phyloP scores from a whole-genome alignment of 2,888 invertebrate genomes.

The Eudemis profundana region DNA sequence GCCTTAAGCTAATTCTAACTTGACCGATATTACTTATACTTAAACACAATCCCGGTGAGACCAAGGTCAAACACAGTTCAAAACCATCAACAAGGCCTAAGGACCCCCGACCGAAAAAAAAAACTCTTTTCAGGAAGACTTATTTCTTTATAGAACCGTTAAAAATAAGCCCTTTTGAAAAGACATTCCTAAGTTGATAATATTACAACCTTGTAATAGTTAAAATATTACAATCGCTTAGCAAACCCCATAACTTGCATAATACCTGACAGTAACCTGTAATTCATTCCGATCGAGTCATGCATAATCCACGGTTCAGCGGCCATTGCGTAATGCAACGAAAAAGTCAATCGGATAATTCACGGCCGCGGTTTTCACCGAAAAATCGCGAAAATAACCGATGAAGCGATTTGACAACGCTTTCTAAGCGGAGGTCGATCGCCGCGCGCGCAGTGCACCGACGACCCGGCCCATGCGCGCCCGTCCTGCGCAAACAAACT shows the following conservation, averaged over 20 bases:
- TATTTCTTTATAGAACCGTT: too few relatives aligned
- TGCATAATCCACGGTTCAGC: conserved; percentile 40
- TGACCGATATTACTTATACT: too few relatives aligned
- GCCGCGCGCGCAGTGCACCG: conserved; percentile 61
- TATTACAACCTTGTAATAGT: background rate
- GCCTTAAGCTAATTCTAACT: background rate
- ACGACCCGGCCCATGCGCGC: conserved; percentile 61
- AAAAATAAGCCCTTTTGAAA: too few relatives aligned
- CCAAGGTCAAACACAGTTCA: too few relatives aligned
- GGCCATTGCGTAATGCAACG: conserved; percentile 64
- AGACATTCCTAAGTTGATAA: too few relatives aligned
- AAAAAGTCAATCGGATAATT: conserved; percentile 64
- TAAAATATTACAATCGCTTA: background rate
- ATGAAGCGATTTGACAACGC: conserved; percentile 68
- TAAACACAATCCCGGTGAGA: too few relatives aligned
- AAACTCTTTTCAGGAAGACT: too few relatives aligned
- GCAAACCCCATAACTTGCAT: conserved; percentile 24
- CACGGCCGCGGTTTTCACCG: conserved; percentile 74
- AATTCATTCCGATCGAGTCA: conserved; percentile 39
- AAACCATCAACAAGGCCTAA: too few relatives aligned
- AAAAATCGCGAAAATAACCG: conserved; percentile 72
- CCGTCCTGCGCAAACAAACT: conserved; percentile 56
- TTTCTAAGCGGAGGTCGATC: conserved; percentile 63
- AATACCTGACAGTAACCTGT: conserved; percentile 16
- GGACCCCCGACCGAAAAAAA: too few relatives aligned